Conservation (phyloP, 2,888 invertebrate species). For the Cheilosia soror region DNA sequence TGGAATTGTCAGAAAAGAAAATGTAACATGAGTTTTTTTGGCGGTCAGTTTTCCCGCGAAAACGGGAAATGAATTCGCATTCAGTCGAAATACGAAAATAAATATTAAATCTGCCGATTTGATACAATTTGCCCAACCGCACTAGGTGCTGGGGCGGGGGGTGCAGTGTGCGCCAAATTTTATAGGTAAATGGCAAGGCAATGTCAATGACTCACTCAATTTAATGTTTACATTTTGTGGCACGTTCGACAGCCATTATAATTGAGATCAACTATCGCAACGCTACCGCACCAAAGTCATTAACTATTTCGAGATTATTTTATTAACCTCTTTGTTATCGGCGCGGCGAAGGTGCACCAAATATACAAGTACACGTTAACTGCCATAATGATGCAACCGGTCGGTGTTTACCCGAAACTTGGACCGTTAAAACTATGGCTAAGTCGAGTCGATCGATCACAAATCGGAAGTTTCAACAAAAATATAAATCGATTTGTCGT, state of each 20-base stretch:
- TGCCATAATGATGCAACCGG: conserved; percentile 49
- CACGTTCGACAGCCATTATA: conserved; percentile 45
- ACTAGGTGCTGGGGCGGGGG: not conserved
- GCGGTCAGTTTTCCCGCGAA: conserved; percentile 58
- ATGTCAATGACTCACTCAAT: conserved; percentile 69
- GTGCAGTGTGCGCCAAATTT: not conserved
- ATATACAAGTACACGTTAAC: conserved; percentile 3
- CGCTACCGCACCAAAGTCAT: conserved; percentile 32
- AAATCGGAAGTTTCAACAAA: conserved; percentile 58
- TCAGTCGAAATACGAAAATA: conserved; percentile 32
- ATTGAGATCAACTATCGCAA: conserved; percentile 48
- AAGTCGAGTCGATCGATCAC: conserved; percentile 23
- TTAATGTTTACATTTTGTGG: conserved; percentile 52
- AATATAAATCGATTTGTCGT: conserved; percentile 35
- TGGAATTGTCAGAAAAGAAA: conserved; percentile 28
- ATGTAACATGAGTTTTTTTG: conserved; percentile 57
- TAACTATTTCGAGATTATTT: conserved; percentile 56
- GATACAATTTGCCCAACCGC: conserved; percentile 32
- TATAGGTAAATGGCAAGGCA: conserved; percentile 45
- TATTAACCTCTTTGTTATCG: conserved; percentile 47
- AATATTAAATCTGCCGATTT: conserved; percentile 32
- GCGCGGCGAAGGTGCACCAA: conserved; percentile 1
- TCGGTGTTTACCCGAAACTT: conserved; percentile 16
- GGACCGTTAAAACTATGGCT: conserved; percentile 12
- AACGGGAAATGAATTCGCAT: conserved; percentile 68